phyloP scores from a whole-genome alignment of 1,140 invertebrate species.

The Drosophila nigromelanica region DNA sequence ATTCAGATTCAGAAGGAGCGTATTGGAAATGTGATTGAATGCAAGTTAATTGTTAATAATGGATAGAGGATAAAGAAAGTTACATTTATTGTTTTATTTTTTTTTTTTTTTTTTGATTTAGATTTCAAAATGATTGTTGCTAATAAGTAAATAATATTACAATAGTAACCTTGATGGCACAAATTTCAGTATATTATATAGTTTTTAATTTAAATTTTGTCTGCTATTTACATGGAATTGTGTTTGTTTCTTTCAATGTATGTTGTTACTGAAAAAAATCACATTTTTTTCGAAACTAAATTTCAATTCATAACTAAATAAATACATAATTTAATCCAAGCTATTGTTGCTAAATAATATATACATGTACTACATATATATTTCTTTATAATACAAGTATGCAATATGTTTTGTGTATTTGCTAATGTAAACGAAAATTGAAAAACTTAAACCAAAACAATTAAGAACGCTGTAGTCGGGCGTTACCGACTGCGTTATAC shows the following conservation, averaged over 20 bases:
- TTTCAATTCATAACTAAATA: slow-evolving; percentile 5
- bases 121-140: slow-evolving; percentile 35
- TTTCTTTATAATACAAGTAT: slow-evolving; percentile 10
- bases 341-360: not conserved
- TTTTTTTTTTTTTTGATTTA: slow-evolving; percentile 1
- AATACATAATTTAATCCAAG: not conserved
- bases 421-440: not conserved
- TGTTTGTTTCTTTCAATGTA: slow-evolving; percentile 70
- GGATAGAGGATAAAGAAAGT: slow-evolving; percentile 41
- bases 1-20: not conserved
- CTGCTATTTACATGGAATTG: slow-evolving; percentile 46
- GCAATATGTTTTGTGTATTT: slow-evolving; percentile 3
- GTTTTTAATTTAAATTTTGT: slow-evolving; percentile 16
- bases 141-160: slow-evolving; percentile 30
- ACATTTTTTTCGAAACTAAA: slow-evolving; percentile 4
- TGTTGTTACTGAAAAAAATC: slow-evolving; percentile 17
- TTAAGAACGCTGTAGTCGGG: no score
- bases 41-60: slow-evolving; percentile 22
- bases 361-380: not conserved
- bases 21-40: not conserved
- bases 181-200: not conserved
- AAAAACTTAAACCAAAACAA: no score
- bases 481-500: no score
- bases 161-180: slow-evolving; percentile 4
- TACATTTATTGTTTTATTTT: slow-evolving; percentile 15